Evolutionary conservation across 2,888 invertebrate species (phyloP).

Genomic region (Lumbricus terrestris): DNA sequence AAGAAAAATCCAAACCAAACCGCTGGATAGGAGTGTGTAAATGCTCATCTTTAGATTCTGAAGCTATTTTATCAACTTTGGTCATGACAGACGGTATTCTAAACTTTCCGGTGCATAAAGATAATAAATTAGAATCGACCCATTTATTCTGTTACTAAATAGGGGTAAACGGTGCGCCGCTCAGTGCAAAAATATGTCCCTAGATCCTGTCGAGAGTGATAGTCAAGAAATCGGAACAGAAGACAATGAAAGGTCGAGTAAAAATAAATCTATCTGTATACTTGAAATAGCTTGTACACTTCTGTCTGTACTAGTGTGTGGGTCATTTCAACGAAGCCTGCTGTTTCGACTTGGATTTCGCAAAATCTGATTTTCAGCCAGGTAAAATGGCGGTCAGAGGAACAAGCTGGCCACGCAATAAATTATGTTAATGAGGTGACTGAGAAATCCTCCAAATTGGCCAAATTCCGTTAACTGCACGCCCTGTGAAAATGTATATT

Average conservation of each 20-base stretch:
- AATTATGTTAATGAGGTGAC: constrained; percentile 10
- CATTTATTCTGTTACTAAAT: background rate
- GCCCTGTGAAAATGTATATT: background rate
- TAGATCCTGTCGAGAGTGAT: background rate
- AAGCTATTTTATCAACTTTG: constrained; percentile 17
- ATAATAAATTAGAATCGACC: constrained; percentile 9
- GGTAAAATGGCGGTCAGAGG: constrained; percentile 12
- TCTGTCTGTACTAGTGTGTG: background rate
- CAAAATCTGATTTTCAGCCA: constrained; percentile 13
- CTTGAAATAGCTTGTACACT: constrained; percentile 4
- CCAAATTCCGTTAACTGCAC: background rate
- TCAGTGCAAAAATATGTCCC: background rate
- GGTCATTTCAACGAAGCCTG: background rate
- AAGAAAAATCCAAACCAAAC: constrained; percentile 17
- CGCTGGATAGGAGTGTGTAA: constrained; percentile 13
- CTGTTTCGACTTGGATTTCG: constrained; percentile 11
- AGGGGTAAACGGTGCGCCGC: background rate
- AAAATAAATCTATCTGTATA: background rate
- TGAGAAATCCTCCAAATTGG: background rate
- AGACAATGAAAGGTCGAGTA: constrained; percentile 16
- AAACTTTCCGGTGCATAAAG: constrained; percentile 15
- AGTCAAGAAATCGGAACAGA: constrained; percentile 8
- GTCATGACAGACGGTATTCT: constrained; percentile 16
- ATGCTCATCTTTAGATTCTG: constrained; percentile 9
- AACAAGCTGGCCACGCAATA: constrained; percentile 10